Base-by-base conservation (phyloP, 2,888 invertebrate species). In the Hoplodrina ambigua region DNA sequence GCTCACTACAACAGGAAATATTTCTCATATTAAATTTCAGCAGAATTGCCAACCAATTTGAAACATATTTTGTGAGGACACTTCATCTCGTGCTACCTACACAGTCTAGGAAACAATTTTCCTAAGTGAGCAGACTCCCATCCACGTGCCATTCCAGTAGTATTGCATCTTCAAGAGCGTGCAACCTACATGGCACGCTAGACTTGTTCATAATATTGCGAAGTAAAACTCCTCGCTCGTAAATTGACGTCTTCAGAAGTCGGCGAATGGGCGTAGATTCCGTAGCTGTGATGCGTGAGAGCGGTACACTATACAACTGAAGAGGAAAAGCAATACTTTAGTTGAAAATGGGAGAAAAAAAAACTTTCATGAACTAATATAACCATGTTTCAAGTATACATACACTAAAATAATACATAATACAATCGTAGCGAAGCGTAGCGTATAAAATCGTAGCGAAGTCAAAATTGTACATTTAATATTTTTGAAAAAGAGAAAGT, bases 191-290 rank as follows among this genome's bases (percentile, higher is more conserved):
- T 57, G 61, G 62, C 44, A 60, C 63, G 52, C 65, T 55, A 55
- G 58, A 75, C 56, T 75, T 73, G 52, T 72, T 81, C 73, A 77
- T 85, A 76, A 81, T 72, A 78, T 71, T 71, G 75, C 67, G 67
- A 76, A 80, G 75, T 75, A 80, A 78, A 80, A 79, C 72, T 81
- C 58, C n/a, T 52, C n/a, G 59, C 69, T 67, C 79, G 68, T 83
- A 84, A 75, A 84, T 78, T 76, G 78, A 78, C 69, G 71, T 75
- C 65, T 69, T 81, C 41, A 63, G 53, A 69, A 75, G 64, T 64
- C 46, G 50, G 54, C 37, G 50, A 70, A 69, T 62, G 63, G 56
- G 55, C 67, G 59, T 19, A 49, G 44, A 68, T 52, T 61, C 52
- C 19, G 20, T 53, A 49, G 58, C 54, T 50, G 25, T 37, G 55